phyloP scores from a whole-genome alignment of 2,797 vertebrate species.

The Alcedo quadribrachys region DNA sequence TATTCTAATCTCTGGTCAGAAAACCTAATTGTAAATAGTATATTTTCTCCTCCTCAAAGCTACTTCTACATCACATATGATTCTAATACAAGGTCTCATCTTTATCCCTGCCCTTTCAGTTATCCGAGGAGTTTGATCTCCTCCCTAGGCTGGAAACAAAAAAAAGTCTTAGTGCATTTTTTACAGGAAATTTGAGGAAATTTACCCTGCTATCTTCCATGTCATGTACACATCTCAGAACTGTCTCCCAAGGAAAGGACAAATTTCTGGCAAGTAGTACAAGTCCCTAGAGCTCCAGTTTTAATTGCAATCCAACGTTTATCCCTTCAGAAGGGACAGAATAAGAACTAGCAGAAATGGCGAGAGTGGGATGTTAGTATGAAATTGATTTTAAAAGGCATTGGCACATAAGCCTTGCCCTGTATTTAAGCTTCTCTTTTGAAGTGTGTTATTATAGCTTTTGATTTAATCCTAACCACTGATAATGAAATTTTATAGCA shows the following conservation, averaged over 20 bases:
- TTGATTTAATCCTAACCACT: neutral
- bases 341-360: neutral
- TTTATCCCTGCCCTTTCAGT: neutral
- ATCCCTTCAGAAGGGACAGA: neutral
- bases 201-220: neutral
- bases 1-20: neutral
- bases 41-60: neutral
- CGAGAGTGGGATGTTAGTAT: neutral
- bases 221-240: neutral
- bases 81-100: neutral
- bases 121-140: neutral
- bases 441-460: neutral
- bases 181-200: neutral
- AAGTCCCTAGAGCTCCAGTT: neutral
- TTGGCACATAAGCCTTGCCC: neutral
- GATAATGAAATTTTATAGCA: constrained; percentile 6
- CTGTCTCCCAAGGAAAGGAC: neutral
- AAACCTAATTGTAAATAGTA: neutral
- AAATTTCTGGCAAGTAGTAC: neutral
- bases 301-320: constrained; percentile 8
- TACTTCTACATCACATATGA: neutral
- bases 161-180: neutral
- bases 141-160: neutral
- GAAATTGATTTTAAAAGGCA: neutral
- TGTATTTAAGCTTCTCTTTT: neutral